A percentile compares a stretch with the other conserved stretches of the same genome.
phyloP scores from a whole-genome alignment of 2,113 vertebrate genomes.

The Otis tarda region DNA sequence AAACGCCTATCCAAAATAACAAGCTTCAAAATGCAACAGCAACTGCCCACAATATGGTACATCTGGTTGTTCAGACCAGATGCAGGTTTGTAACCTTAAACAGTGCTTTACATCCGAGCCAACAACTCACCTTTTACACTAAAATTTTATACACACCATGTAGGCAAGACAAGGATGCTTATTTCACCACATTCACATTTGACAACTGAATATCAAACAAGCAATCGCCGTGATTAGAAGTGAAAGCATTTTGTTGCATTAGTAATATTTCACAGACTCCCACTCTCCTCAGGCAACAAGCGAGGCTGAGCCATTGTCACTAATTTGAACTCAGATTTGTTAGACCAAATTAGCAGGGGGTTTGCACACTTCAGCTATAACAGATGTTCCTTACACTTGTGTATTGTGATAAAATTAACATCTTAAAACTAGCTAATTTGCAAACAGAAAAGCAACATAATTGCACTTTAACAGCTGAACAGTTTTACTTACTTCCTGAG shows the following conservation, averaged over 20 bases:
- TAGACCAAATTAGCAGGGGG: constrained; percentile 69
- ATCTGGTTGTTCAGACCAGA: neutral
- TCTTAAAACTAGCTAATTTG: constrained; percentile 81
- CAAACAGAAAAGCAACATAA: constrained; percentile 82
- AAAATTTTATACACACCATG: neutral
- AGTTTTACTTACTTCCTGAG: constrained; percentile 95
- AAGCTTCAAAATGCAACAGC: neutral
- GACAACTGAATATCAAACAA: constrained; percentile 18
- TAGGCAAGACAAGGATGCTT: neutral
- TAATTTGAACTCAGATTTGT: constrained; percentile 61
- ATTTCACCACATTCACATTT: neutral
- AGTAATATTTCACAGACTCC: constrained; percentile 46
- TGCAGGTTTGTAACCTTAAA: neutral
- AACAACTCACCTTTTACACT: neutral
- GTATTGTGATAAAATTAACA: constrained; percentile 80
- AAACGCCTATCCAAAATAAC: neutral
- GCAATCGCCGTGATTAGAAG: neutral
- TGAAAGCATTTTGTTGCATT: constrained; percentile 17
- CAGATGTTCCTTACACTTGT: constrained; percentile 80
- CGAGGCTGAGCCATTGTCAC: constrained; percentile 52
- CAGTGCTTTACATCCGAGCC: neutral
- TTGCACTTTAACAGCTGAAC: constrained; percentile 78
- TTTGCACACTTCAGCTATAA: constrained; percentile 75
- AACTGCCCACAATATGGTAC: neutral
- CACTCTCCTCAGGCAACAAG: constrained; percentile 33